Evolutionary conservation across 2,888 invertebrate species (phyloP), one percentile per base, ranked within the genome.

Genomic region (Geophilus truncorum): DNA sequence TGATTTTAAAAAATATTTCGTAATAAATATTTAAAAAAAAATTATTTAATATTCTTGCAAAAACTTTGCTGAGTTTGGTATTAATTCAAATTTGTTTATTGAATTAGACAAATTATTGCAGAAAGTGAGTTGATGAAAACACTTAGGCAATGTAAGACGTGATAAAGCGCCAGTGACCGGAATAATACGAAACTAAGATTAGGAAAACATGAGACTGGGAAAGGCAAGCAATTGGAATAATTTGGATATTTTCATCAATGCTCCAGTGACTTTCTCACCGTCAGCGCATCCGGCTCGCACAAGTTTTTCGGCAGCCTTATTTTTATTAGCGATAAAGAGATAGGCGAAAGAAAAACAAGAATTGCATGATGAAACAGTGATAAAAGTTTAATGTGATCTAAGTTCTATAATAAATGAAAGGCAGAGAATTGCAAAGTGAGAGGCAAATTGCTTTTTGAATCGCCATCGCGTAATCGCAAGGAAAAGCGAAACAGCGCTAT

Each of bases 211-310:
- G n/a, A 51, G n/a, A 51, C 3, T 51, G 51, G n/a, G 21, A 40
- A 40, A 51, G 51, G 25, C 70, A 70, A 70, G 70, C 70, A 70
- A 70, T 70, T 70, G 70, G 70, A 70, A 70, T 70, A 70, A 70
- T 70, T 70, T 70, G 28, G 28, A 25, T 70, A 70, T 70, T 70
- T 28, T 70, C 28, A 70, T 70, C 28, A 70, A 70, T 70, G 70
- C 70, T 28, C 15, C 25, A 25, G 25, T 70, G 70, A 28, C 28
- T 70, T 70, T 70, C 70, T 70, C 28, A 28, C 28, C 28, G 28
- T 70, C 45, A n/a, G 10, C 70, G 9, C 28, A 70, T 70, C 25
- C 70, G 28, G 15, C 15, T 70, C 28, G 70, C 28, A 12, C n/a
- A 70, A 28, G 1, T 70, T 70, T 70, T 70, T 70, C 70, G n/a